Percentiles rank a stretch among this genome's conserved stretches.
phyloP scores from a whole-genome alignment of 37 sponge, comb jelly and placozoan species.

The Agelas oroides region DNA sequence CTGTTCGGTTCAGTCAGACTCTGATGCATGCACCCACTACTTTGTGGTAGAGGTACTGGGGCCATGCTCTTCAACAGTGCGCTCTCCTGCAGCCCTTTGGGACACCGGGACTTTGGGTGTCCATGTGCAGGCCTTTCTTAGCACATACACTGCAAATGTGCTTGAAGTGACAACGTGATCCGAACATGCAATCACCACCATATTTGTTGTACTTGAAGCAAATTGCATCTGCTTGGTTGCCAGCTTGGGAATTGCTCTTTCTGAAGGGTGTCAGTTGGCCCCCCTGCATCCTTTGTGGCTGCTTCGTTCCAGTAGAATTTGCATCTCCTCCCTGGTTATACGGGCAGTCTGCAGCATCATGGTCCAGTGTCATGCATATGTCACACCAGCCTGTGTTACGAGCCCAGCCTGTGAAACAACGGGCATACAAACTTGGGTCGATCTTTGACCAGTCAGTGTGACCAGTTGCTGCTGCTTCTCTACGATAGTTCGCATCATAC shows the following conservation, averaged over 20 bases:
- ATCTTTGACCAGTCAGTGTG: background rate
- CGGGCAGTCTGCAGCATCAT: background rate
- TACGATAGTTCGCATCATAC: background rate
- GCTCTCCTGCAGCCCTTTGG: too few species aligned
- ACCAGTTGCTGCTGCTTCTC: background rate
- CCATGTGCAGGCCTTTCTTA: too few species aligned
- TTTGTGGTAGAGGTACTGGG: too few species aligned
- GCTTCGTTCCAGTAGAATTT: too few species aligned
- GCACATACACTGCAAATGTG: background rate
- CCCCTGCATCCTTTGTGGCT: too few species aligned
- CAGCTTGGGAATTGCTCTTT: too few species aligned
- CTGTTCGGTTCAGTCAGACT: too few species aligned
- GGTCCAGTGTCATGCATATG: background rate
- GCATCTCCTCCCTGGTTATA: background rate
- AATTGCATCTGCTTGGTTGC: background rate
- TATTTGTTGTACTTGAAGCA: background rate
- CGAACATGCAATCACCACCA: background rate
- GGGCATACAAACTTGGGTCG: background rate
- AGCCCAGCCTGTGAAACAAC: background rate
- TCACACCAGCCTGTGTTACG: background rate
- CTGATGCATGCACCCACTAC: too few species aligned
- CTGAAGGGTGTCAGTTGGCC: too few species aligned
- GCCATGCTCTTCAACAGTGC: too few species aligned
- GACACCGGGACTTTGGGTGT: too few species aligned
- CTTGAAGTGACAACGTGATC: background rate